Percentiles rank a stretch among this genome's conserved stretches.
Evolutionary conservation across 2,113 vertebrate genomes (phyloP).

Genomic region (Bucco capensis): DNA sequence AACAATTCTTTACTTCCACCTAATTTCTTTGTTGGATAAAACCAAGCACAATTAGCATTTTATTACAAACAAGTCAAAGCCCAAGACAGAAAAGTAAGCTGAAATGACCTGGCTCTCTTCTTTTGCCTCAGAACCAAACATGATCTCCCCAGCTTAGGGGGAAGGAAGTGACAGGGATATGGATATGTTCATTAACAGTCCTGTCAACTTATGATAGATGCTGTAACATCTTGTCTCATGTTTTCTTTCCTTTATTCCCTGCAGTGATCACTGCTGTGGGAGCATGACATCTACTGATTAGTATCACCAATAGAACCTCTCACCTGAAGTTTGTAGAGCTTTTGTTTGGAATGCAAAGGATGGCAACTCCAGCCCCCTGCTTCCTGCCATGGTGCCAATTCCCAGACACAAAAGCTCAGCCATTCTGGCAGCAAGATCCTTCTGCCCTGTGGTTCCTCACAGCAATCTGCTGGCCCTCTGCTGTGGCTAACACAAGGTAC

Average conservation of each 20-base stretch:
- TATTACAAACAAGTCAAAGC: background rate
- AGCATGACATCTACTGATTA: background rate
- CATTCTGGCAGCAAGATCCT: background rate
- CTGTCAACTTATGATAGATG: background rate
- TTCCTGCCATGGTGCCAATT: background rate
- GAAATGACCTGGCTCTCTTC: background rate
- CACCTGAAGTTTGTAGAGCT: background rate
- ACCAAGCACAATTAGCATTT: background rate
- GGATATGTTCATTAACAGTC: background rate
- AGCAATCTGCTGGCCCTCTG: background rate
- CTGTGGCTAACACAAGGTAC: background rate
- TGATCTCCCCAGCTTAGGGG: background rate
- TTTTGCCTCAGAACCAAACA: background rate
- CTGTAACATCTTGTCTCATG: background rate
- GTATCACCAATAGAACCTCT: background rate
- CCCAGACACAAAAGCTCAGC: background rate
- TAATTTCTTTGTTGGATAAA: background rate
- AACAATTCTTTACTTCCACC: background rate
- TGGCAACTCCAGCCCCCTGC: background rate
- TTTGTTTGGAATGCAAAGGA: background rate
- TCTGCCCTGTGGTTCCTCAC: background rate
- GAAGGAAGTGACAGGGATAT: background rate
- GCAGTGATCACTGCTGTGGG: background rate
- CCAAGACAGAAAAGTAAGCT: background rate
- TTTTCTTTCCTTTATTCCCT: background rate